phyloP scores from a whole-genome alignment of 2,888 invertebrate species.

The Synanthedon andrenaeformis region DNA sequence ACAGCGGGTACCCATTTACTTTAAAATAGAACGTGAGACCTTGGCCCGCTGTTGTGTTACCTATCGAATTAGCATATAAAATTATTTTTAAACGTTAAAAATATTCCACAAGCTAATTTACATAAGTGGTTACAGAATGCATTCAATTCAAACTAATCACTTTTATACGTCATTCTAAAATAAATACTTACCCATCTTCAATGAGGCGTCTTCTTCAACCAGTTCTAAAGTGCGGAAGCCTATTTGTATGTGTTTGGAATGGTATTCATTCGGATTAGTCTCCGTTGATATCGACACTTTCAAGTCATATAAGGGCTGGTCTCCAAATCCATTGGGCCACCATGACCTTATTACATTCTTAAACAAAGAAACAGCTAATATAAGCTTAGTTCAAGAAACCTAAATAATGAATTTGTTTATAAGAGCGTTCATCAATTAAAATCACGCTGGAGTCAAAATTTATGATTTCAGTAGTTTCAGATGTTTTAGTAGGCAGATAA shows the following conservation, averaged over 20 bases:
- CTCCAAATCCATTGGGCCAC: conserved; percentile 97
- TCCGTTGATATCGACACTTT: conserved; percentile 56
- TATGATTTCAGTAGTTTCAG: too few relatives aligned
- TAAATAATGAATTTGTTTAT: not conserved
- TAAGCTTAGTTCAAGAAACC: not conserved
- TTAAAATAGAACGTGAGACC: conserved; percentile 89
- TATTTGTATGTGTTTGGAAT: conserved; percentile 71
- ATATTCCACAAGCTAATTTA: not conserved
- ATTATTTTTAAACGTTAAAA: not conserved
- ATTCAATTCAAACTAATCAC: not conserved
- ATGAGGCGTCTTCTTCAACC: conserved; percentile 75
- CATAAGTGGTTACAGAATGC: not conserved
- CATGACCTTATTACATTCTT: conserved; percentile 70
- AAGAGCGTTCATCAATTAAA: too few relatives aligned
- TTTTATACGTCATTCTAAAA: not conserved
- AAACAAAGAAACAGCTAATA: conserved; percentile 6
- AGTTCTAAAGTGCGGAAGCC: conserved; percentile 91
- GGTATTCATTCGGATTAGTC: conserved; percentile 28
- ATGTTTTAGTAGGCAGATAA: too few relatives aligned
- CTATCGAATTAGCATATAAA: conserved; percentile 24
- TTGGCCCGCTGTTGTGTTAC: conserved; percentile 34
- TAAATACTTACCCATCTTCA: conserved; percentile 28
- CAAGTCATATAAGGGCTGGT: conserved; percentile 81
- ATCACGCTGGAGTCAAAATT: too few relatives aligned
- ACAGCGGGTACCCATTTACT: conserved; percentile 88